Conservation (phyloP, 2,113 vertebrate species). For the Pongo pygmaeus region DNA sequence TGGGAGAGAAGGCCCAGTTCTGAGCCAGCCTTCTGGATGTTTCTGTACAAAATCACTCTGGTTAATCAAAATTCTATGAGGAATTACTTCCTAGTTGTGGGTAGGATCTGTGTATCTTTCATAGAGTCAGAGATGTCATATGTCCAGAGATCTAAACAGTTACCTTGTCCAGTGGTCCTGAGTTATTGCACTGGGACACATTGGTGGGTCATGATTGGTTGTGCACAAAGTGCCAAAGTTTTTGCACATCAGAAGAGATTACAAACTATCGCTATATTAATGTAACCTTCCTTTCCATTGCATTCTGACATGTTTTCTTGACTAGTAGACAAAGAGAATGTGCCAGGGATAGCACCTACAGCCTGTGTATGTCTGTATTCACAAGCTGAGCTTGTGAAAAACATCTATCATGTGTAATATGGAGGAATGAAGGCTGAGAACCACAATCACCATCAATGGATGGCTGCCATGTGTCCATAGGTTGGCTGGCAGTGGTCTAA, state of each 20-base stretch:
- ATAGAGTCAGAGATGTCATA: neutral
- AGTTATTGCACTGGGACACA: neutral
- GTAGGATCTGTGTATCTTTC: neutral
- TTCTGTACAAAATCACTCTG: constrained; percentile 18
- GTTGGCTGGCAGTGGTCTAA: neutral
- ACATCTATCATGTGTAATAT: neutral
- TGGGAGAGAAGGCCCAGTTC: neutral
- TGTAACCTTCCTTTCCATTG: neutral
- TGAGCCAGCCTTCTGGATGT: neutral
- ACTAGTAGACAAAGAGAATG: neutral
- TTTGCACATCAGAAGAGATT: neutral
- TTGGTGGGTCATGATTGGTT: neutral
- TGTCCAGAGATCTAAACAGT: neutral
- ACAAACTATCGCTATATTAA: neutral
- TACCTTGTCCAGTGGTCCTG: neutral
- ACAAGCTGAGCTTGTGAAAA: neutral
- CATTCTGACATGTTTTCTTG: neutral
- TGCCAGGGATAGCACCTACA: neutral
- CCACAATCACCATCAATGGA: neutral
- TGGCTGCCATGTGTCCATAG: neutral
- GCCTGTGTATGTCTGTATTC: neutral
- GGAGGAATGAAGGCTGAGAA: neutral
- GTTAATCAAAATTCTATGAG: neutral
- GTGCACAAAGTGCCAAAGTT: neutral
- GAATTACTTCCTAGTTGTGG: neutral